These are phyloP conservation scores for Odobenus rosmarus DNA, from an alignment of 2,113 vertebrate genomes.

Conservation along the genomic window DNA sequence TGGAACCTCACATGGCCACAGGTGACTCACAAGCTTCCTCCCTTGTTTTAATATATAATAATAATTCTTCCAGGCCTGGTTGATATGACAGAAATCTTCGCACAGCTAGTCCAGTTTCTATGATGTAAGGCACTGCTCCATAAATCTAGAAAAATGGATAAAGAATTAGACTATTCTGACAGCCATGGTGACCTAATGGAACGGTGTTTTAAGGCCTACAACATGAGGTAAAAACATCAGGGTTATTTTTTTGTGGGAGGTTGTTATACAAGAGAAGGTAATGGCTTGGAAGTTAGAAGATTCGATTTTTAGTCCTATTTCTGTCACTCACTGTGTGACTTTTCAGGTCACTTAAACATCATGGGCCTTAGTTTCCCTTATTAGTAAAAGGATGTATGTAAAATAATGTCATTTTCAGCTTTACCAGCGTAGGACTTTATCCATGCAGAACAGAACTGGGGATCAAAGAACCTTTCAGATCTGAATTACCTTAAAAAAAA, in stretches of 20 bases:
- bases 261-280: background rate
- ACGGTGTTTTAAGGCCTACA: fast-evolving
- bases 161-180: background rate
- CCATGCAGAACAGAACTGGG: background rate
- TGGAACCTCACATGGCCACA: background rate
- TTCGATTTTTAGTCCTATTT: background rate
- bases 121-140: background rate
- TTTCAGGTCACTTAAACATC: background rate
- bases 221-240: background rate
- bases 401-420: background rate
- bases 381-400: background rate
- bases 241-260: background rate
- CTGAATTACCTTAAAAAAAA: background rate
- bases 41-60: background rate
- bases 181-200: background rate
- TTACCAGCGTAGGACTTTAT: background rate
- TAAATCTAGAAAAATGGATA: background rate
- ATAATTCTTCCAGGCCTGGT: background rate
- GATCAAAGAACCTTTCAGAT: background rate
- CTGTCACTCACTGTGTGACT: background rate
- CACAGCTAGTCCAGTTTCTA: background rate
- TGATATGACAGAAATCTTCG: background rate
- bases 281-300: background rate
- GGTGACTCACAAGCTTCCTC: background rate
- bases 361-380: background rate